phyloP scores from a whole-genome alignment of 1,140 invertebrate genomes.

The Vollenhovia emeryi region DNA sequence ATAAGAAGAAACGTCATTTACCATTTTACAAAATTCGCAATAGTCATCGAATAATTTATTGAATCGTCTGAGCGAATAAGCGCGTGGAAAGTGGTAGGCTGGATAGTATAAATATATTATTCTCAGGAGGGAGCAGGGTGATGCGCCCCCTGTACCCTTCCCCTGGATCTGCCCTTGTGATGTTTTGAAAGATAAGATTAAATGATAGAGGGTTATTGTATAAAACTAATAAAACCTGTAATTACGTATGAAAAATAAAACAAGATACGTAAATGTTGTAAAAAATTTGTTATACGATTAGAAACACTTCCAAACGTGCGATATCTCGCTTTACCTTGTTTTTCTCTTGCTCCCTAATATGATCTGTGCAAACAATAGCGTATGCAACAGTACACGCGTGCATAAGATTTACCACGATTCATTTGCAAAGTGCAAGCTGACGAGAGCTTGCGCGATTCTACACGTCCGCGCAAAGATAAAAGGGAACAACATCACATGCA shows the following conservation, averaged over 20 bases:
- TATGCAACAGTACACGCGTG: not conserved
- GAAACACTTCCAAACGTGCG: not conserved
- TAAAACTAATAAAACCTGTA: not conserved
- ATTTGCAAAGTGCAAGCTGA: not conserved
- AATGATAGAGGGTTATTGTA: not conserved
- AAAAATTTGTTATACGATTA: not conserved
- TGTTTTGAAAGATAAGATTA: no score
- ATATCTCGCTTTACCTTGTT: not conserved
- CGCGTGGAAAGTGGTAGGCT: no score
- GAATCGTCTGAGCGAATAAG: no score
- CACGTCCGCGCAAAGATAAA: conserved; percentile 12
- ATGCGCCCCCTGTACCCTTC: no score
- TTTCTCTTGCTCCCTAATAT: not conserved
- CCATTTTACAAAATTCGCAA: no score
- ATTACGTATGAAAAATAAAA: not conserved
- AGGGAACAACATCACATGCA: conserved; percentile 11
- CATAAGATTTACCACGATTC: not conserved
- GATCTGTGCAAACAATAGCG: not conserved
- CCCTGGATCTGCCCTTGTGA: no score
- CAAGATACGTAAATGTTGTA: not conserved
- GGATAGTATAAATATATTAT: no score
- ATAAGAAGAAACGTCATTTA: no score
- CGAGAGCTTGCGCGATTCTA: not conserved
- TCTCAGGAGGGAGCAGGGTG: no score
- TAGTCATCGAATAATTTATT: no score